Percentiles rank a stretch among this genome's conserved stretches.
phyloP scores from a whole-genome alignment of 2,797 vertebrate genomes.

The Chelonia mydas region DNA sequence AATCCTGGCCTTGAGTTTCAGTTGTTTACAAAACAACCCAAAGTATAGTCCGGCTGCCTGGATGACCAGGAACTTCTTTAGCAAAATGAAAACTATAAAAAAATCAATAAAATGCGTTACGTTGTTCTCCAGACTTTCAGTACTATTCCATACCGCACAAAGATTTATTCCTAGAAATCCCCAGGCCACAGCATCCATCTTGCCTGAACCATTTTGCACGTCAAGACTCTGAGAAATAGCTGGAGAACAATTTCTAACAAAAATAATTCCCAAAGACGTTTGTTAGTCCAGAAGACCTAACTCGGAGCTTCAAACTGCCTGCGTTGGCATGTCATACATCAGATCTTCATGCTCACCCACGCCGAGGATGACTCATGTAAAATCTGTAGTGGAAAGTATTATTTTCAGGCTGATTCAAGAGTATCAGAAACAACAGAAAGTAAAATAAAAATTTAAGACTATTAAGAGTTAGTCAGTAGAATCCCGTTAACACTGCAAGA shows the following conservation, averaged over 20 bases:
- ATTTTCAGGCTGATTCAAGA: slow-evolving; percentile 43
- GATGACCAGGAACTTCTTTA: background rate
- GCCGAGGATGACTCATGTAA: background rate
- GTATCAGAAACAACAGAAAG: slow-evolving; percentile 54
- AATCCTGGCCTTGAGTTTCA: background rate
- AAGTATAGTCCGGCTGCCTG: background rate
- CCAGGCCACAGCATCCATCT: background rate
- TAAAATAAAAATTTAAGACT: slow-evolving; percentile 58
- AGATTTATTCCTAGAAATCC: background rate
- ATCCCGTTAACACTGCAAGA: slow-evolving; percentile 37
- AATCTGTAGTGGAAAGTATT: slow-evolving; percentile 32
- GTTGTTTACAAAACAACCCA: background rate
- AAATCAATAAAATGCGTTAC: background rate
- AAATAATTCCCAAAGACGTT: background rate
- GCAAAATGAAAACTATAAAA: background rate
- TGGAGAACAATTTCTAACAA: background rate
- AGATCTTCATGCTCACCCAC: slow-evolving; percentile 23
- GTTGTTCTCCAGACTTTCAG: slow-evolving; percentile 1
- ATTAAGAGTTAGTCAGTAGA: slow-evolving; percentile 20
- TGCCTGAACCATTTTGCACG: background rate
- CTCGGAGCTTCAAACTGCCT: background rate
- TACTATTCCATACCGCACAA: background rate
- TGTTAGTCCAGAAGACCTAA: background rate
- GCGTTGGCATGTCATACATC: background rate
- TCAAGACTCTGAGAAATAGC: background rate